Conservation (phyloP, 2,113 vertebrate species). For the Tachycineta bicolor region DNA sequence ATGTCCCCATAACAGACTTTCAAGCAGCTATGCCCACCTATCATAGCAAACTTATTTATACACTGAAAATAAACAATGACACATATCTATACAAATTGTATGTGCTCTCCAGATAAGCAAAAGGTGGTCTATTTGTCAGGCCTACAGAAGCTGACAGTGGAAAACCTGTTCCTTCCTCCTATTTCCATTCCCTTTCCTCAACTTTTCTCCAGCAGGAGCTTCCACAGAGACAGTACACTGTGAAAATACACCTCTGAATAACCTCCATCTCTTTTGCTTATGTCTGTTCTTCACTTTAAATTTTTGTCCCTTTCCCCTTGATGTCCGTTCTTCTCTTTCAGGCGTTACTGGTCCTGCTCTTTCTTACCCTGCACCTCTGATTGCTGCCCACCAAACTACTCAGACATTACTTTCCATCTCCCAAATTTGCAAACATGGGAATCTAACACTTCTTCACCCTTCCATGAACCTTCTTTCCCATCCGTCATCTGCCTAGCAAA, state of each 20-base stretch:
- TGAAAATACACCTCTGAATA: neutral
- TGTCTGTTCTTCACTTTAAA: neutral
- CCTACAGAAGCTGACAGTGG: neutral
- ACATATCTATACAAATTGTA: neutral
- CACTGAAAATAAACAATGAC: neutral
- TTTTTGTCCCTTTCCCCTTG: neutral
- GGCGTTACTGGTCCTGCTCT: neutral
- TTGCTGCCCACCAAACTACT: fast-evolving
- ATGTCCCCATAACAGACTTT: neutral
- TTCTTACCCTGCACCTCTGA: neutral
- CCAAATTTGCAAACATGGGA: neutral
- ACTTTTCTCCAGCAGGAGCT: neutral
- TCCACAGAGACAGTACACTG: neutral
- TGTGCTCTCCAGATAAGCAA: neutral
- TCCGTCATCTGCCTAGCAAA: neutral
- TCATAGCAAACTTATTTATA: neutral
- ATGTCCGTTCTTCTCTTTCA: neutral
- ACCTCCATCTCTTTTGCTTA: neutral
- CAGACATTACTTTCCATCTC: neutral
- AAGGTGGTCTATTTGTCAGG: neutral
- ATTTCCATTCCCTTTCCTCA: neutral
- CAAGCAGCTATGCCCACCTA: neutral
- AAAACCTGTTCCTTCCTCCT: neutral
- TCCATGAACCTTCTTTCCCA: neutral
- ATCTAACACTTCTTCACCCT: neutral